Percentiles rank a stretch among this genome's conserved stretches.
Evolutionary conservation across 2,797 vertebrate genomes (phyloP).

Genomic region (Ciconia nigra): DNA sequence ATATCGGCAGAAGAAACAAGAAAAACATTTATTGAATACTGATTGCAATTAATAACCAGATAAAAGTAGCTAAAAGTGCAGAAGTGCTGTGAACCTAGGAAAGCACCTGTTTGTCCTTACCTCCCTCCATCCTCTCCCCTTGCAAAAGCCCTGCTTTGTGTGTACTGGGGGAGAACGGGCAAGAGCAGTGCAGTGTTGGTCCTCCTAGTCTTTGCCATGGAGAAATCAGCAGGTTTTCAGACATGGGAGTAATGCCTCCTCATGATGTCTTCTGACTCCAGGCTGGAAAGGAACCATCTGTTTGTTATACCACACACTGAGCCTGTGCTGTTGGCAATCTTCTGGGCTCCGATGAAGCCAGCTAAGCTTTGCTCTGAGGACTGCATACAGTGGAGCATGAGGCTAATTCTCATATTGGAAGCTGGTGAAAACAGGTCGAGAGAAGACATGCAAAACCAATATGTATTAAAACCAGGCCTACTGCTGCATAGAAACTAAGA

Average conservation of each 20-base stretch:
- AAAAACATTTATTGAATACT: neutral
- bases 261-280: neutral
- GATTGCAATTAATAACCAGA: neutral
- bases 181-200: neutral
- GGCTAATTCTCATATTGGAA: neutral
- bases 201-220: neutral
- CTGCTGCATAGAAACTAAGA: neutral
- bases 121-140: neutral
- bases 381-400: neutral
- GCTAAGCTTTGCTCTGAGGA: neutral
- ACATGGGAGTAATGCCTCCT: neutral
- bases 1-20: neutral
- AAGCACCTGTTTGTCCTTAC: neutral
- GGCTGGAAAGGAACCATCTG: constrained; percentile 22
- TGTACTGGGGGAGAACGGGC: neutral
- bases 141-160: neutral
- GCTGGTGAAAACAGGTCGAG: neutral
- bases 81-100: neutral
- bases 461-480: neutral
- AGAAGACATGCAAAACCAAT: neutral
- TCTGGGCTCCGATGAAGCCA: neutral
- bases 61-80: neutral
- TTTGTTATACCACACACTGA: neutral
- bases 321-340: neutral
- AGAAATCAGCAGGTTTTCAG: constrained; percentile 24